Conservation (phyloP, 2,888 invertebrate species). For the Prostheceraeus crozeri region DNA sequence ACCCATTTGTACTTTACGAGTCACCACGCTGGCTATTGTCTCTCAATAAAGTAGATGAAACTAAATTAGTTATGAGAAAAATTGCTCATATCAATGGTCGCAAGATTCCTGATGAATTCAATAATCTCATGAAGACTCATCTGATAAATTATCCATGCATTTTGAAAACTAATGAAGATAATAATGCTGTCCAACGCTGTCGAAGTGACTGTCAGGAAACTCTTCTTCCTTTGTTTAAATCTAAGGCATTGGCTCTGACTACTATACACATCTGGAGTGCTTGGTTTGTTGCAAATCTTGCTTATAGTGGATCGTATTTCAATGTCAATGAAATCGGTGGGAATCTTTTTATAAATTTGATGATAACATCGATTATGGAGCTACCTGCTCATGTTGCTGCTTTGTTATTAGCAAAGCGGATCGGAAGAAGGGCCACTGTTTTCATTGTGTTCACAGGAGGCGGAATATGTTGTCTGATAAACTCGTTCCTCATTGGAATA, state of each 20-base stretch:
- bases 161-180: too few species aligned
- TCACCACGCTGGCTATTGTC: conserved; percentile 26
- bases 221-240: background rate
- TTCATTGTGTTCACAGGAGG: background rate
- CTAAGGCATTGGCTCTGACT: background rate
- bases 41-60: background rate
- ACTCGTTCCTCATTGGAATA: background rate
- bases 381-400: conserved; percentile 13
- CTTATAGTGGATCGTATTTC: conserved; percentile 8
- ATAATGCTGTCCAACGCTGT: too few species aligned
- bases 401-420: background rate
- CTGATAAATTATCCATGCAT: too few species aligned
- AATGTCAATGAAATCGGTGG: conserved; percentile 20
- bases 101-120: background rate
- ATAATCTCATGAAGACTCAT: too few species aligned
- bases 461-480: conserved; percentile 9
- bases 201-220: too few species aligned
- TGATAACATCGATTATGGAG: background rate
- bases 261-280: conserved; percentile 1
- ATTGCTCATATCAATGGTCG: conserved; percentile 4
- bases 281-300: conserved; percentile 10
- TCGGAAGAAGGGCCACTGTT: conserved; percentile 6
- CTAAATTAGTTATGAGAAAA: conserved; percentile 17
- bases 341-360: conserved; percentile 11
- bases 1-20: conserved; percentile 20